Conservation (phyloP, 30 jellyfish, hydroid and myxozoan genomes). For the Aurelia aurita complex sp. Pacific region DNA sequence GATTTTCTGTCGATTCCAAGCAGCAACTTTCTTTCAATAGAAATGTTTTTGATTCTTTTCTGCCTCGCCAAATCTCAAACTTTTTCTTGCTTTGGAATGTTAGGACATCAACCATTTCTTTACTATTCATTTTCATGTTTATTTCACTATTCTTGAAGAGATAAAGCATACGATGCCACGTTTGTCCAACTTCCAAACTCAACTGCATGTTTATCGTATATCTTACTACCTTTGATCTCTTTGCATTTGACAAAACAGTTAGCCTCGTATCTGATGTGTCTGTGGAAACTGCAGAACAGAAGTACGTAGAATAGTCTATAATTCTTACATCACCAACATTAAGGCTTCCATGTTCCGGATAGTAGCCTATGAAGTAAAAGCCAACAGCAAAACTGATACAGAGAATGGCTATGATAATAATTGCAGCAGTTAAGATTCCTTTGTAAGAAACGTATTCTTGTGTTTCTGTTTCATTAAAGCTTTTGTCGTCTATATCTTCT, state of each 20-base stretch:
- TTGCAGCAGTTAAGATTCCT: conserved; percentile 5
- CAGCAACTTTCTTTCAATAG: conserved; percentile 53
- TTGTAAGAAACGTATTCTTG: neutral
- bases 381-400: conserved; percentile 46
- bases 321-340: conserved; percentile 71
- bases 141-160: conserved; percentile 37
- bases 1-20: neutral
- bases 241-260: conserved; percentile 25
- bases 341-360: conserved; percentile 45
- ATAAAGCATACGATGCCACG: conserved; percentile 73
- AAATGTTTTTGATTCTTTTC: conserved; percentile 68
- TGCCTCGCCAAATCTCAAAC: conserved; percentile 63
- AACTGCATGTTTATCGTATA: conserved; percentile 29
- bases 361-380: conserved; percentile 61
- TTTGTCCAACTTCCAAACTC: conserved; percentile 27
- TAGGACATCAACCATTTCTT: conserved; percentile 41
- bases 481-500: conserved; percentile 16
- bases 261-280: conserved; percentile 32
- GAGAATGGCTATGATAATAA: conserved; percentile 8
- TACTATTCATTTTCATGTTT: conserved; percentile 23
- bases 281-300: conserved; percentile 67
- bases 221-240: neutral
- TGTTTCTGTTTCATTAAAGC: neutral
- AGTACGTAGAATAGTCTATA: conserved; percentile 59
- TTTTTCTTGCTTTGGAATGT: conserved; percentile 53